Evolutionary conservation across 2,888 invertebrate species (phyloP).

Genomic region (Leucozona laternaria): DNA sequence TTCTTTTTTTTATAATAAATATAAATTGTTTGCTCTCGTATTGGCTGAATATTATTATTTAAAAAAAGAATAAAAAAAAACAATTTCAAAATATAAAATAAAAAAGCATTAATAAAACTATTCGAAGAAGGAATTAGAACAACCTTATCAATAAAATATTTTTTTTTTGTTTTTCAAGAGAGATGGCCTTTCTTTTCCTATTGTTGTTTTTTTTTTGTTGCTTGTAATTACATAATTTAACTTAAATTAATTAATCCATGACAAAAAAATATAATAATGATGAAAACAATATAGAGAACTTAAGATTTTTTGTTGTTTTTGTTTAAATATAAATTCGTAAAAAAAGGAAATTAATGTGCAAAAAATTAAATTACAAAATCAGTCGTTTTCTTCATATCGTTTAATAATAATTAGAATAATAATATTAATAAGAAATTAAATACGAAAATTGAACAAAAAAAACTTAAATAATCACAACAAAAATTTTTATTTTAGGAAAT

Average conservation of each 20-base stretch:
- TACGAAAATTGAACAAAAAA: slow-evolving; percentile 40
- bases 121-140: slow-evolving; percentile 37
- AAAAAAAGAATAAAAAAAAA: not conserved
- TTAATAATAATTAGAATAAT: slow-evolving; percentile 26
- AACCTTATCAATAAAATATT: slow-evolving; percentile 9
- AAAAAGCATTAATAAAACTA: not conserved
- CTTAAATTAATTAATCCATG: slow-evolving; percentile 48
- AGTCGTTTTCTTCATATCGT: slow-evolving; percentile 66
- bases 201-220: not conserved
- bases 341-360: slow-evolving; percentile 56
- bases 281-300: slow-evolving; percentile 35
- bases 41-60: slow-evolving; percentile 65
- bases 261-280: slow-evolving; percentile 27
- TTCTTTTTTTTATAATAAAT: slow-evolving; percentile 63
- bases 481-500: slow-evolving; percentile 49
- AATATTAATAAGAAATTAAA: slow-evolving; percentile 36
- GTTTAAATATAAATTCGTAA: slow-evolving; percentile 50
- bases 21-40: slow-evolving; percentile 68
- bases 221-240: not conserved
- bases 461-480: slow-evolving; percentile 71
- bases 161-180: not conserved
- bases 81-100: slow-evolving; percentile 24
- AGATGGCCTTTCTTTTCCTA: slow-evolving; percentile 21
- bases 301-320: slow-evolving; percentile 43
- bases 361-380: slow-evolving; percentile 71